phyloP scores from a whole-genome alignment of 1,140 invertebrate genomes.

The Aphidius gifuensis region DNA sequence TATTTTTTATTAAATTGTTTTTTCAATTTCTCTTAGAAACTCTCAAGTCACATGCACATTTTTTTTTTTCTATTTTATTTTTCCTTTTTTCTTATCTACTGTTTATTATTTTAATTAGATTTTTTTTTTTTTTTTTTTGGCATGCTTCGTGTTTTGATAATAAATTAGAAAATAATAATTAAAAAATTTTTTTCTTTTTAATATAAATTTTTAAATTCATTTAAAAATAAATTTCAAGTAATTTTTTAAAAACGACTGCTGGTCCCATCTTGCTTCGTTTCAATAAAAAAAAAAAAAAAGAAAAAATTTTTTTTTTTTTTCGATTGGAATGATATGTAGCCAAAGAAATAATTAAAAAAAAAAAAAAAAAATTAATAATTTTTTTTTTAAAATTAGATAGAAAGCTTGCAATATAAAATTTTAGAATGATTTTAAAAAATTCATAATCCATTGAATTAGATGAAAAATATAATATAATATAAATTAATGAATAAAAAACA shows the following conservation, averaged over 20 bases:
- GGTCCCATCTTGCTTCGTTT: constrained; percentile 53
- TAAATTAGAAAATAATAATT: neutral
- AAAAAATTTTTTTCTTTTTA: constrained; percentile 15
- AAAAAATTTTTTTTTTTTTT: neutral
- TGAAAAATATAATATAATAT: constrained; percentile 1
- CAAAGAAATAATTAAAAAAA: neutral
- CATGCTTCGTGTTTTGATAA: no score
- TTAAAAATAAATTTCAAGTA: no score
- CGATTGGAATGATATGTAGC: neutral
- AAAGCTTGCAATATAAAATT: constrained; percentile 3
- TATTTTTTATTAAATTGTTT: neutral
- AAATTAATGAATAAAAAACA: constrained; percentile 3
- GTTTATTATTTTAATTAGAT: no score
- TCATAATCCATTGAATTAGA: neutral
- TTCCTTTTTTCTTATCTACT: no score
- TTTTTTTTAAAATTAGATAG: neutral
- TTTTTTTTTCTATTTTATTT: no score
- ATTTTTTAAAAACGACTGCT: constrained; percentile 43
- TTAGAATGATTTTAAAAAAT: no score
- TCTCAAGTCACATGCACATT: no score
- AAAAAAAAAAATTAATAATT: neutral
- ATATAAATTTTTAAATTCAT: no score
- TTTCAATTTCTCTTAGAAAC: no score
- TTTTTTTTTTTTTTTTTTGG: no score
- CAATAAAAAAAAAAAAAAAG: constrained; percentile 14